Conservation (phyloP, 2,113 vertebrate species). For the Anhinga rufa region DNA sequence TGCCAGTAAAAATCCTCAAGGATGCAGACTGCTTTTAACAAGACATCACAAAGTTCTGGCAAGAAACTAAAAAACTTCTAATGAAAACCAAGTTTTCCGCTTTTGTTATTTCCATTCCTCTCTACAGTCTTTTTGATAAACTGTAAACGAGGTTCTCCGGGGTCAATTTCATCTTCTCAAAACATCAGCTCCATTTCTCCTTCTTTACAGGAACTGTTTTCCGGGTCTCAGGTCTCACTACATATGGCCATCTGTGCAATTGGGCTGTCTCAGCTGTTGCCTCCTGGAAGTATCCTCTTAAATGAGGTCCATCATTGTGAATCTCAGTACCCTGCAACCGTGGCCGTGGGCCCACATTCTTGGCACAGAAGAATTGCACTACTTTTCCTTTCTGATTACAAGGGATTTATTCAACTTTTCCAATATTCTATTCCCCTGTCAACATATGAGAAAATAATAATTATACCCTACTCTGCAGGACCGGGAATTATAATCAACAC, state of each 20-base stretch:
- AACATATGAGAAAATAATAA: slow-evolving; percentile 36
- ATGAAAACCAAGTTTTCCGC: background rate
- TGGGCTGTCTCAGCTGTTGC: background rate
- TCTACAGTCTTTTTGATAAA: background rate
- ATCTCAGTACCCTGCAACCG: background rate
- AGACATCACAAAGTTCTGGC: background rate
- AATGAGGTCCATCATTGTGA: background rate
- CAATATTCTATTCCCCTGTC: slow-evolving; percentile 23
- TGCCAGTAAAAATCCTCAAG: background rate
- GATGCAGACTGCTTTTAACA: background rate
- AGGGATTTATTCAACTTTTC: background rate
- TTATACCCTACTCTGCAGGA: slow-evolving; percentile 32
- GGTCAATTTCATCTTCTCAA: background rate
- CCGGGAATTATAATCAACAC: slow-evolving; percentile 45
- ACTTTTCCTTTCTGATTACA: background rate
- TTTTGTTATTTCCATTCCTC: background rate
- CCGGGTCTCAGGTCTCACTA: background rate
- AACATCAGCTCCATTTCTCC: background rate
- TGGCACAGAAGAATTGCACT: background rate
- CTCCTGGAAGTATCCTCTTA: background rate
- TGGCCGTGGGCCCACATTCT: background rate
- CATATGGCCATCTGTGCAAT: background rate
- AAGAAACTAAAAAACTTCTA: background rate
- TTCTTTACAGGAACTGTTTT: background rate
- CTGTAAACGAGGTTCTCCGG: background rate